These are phyloP conservation scores for Myotis brandtii DNA, from an alignment of 2,113 vertebrate genomes.

Conservation along the genomic window DNA sequence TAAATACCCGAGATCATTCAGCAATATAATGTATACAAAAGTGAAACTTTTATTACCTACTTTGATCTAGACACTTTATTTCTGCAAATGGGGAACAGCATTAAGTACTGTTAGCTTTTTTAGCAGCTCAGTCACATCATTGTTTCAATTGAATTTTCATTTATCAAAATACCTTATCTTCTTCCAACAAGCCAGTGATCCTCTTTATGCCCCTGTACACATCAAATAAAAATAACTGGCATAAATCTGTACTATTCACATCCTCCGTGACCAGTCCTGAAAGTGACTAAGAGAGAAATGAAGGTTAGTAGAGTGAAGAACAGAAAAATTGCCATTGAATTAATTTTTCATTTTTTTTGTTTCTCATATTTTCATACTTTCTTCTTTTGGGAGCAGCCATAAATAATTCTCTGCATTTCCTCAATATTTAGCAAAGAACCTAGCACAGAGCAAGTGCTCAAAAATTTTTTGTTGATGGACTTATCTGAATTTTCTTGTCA, in stretches of 20 bases:
- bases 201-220: not conserved
- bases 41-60: not conserved
- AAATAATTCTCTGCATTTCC: not conserved
- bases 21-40: not conserved
- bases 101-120: not conserved
- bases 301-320: not conserved
- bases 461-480: not conserved
- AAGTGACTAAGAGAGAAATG: not conserved
- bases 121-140: not conserved
- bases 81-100: not conserved
- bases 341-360: not conserved
- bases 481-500: slow-evolving; percentile 2
- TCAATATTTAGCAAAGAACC: not conserved
- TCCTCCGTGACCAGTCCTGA: not conserved
- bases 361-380: not conserved
- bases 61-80: not conserved
- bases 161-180: not conserved
- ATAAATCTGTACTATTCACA: not conserved
- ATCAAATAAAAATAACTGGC: not conserved
- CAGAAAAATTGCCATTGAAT: not conserved
- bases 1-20: not conserved
- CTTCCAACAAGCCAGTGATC: not conserved
- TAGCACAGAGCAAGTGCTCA: not conserved
- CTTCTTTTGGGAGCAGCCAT: not conserved
- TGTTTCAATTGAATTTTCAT: not conserved